Evolutionary conservation across 2,797 vertebrate genomes (phyloP), one percentile per base, ranked within the genome.

Genomic region (Chelon labrosus): DNA sequence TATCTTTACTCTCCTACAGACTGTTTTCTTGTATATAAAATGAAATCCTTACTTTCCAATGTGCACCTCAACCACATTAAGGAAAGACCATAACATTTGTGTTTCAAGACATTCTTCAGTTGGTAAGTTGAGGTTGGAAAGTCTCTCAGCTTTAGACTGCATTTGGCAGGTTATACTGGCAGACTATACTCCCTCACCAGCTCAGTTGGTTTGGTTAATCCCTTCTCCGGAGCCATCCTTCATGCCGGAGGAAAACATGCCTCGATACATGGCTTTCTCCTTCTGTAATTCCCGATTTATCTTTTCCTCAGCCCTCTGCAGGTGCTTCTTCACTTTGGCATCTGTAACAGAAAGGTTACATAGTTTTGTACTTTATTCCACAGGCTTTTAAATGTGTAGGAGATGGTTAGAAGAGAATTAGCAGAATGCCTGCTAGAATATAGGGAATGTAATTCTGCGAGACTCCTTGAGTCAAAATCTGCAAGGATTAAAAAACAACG

Each of bases 181-280:
- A 14, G 55, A 49, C 55, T 79, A 75, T 49, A 75, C 58, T 77
- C 75, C 81, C 16, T 89, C 91, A 12, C 77, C 80, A 38, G 79
- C 82, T 63, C 51, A 37, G 51, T 70, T 85, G 20, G 87, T 88
- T 74, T 90, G 86, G 74, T 88, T 88, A 53, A 83, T 80, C 55
- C 20, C 72, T 8, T 89, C 83, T 58, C 20, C 60, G 0, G 83
- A 39, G 70, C 38, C 46, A 39, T 66, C 70, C 47, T 85, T 90
- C 17, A 55, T 51, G 65, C 82, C 91, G 89, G 84, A 87, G 85
- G 89, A 80, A 75, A 98, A 97, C 97, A 98, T 98, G 79, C 94
- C 95, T 83, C 92, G 88, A 79, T 97, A 98, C 79, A 96, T 91
- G 47, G 95, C 95, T 77, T 94, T 96, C 83, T 97, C 96, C 66